A percentile compares a stretch with the other conserved stretches of the same genome.
phyloP scores from a whole-genome alignment of 2,888 invertebrate genomes.

The Bursaphelenchus okinawaensis region DNA sequence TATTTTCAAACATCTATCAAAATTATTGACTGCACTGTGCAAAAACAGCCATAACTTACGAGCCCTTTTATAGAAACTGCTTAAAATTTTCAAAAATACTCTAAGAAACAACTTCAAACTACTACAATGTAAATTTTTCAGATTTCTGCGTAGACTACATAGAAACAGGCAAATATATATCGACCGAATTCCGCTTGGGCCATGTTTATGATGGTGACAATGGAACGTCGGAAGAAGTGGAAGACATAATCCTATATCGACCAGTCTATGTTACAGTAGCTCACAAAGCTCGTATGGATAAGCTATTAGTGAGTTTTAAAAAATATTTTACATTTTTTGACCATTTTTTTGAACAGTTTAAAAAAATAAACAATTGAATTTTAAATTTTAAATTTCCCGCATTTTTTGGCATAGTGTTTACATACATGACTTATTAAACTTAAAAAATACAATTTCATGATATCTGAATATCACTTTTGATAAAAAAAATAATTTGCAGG shows the following conservation, averaged over 20 bases:
- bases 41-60: too few species aligned
- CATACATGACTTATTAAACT: neutral
- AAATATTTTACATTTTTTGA: too few species aligned
- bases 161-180: slow-evolving; percentile 73
- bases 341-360: neutral
- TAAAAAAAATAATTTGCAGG: neutral
- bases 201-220: slow-evolving; percentile 65
- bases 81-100: too few species aligned
- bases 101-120: too few species aligned
- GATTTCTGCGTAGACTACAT: slow-evolving; percentile 70
- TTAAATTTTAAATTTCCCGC: too few species aligned
- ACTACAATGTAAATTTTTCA: slow-evolving; percentile 60
- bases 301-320: neutral
- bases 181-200: slow-evolving; percentile 72
- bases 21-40: too few species aligned
- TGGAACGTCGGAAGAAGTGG: slow-evolving; percentile 30
- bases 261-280: slow-evolving; percentile 47
- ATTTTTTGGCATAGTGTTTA: neutral
- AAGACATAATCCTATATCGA: slow-evolving; percentile 51
- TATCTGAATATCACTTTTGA: too few species aligned
- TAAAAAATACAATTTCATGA: too few species aligned
- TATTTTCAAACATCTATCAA: too few species aligned
- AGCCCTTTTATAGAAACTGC: too few species aligned
- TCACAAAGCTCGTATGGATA: slow-evolving; percentile 24
- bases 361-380: too few species aligned